phyloP scores from a whole-genome alignment of 1,140 invertebrate genomes.

The Scaptomyza graminum region DNA sequence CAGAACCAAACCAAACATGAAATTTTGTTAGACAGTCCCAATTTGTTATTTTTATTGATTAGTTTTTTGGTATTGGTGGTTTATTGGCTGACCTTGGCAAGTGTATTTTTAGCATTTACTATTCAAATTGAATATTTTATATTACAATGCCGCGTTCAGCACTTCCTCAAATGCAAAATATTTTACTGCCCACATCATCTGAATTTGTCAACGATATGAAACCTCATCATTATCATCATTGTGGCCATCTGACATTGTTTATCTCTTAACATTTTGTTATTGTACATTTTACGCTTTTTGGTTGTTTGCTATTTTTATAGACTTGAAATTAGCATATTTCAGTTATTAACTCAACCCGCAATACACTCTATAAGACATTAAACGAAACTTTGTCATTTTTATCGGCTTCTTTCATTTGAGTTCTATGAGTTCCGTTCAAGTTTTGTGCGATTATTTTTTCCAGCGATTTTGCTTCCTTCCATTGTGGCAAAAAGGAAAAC shows the following conservation, averaged over 20 bases:
- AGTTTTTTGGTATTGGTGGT: constrained; percentile 58
- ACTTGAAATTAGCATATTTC: constrained; percentile 56
- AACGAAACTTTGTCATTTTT: constrained; percentile 44
- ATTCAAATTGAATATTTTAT: constrained; percentile 59
- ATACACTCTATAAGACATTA: constrained; percentile 26
- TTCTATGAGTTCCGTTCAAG: constrained; percentile 35
- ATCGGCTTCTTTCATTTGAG: constrained; percentile 35
- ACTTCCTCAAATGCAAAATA: constrained; percentile 62
- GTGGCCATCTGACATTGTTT: constrained; percentile 60
- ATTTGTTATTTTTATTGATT: constrained; percentile 66
- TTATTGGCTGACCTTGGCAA: constrained; percentile 55
- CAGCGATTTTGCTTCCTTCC: background rate
- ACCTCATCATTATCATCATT: constrained; percentile 26
- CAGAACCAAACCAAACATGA: constrained; percentile 9
- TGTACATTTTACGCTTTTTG: constrained; percentile 34
- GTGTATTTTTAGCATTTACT: constrained; percentile 19
- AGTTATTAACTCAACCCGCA: constrained; percentile 13
- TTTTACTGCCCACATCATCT: constrained; percentile 63
- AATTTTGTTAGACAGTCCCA: constrained; percentile 7
- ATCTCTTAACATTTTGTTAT: constrained; percentile 52
- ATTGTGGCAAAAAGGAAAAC: constrained; percentile 20
- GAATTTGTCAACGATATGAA: constrained; percentile 35
- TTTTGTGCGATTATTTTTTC: constrained; percentile 3
- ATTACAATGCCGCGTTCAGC: constrained; percentile 36
- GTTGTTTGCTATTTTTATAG: constrained; percentile 20